Base-by-base conservation (phyloP, 2,888 invertebrate species). In the Rotaria socialis region DNA sequence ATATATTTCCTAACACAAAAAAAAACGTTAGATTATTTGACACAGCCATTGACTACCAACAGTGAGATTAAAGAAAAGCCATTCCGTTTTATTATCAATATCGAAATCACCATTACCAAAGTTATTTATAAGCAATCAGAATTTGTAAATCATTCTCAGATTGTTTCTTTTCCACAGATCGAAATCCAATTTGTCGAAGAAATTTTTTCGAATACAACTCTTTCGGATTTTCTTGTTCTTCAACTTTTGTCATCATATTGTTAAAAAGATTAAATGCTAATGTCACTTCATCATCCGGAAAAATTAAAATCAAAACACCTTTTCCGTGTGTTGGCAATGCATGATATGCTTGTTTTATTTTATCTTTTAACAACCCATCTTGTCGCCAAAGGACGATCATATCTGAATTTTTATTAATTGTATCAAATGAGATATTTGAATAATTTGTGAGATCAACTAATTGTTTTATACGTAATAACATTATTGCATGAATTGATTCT, bases 381-480 rank as follows among this genome's bases (percentile, higher is more conserved):
- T 67, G 67, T 67, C 67, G 35, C 67, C 67, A 67, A 19, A 67
- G n/a, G 19, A 67, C 11, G 16, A 67, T 67, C 7, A 67, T 35
- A 67, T 67, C 67, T 16, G 27, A 35, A 35, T 67, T 41, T 67
- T 67, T 7, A 67, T 67, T 35, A 35, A 67, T 35, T 4, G 67
- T 35, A 67, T 67, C 67, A 19, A 67, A 35, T 35, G 67, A 67
- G 35, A 67, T 35, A 67, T 35, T 67, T 19, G 67, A 35, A 67
- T 67, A 67, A 2, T 5, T 19, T 19, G 16, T 67, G 35, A 67
- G 35, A 35, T 67, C 67, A 67, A 67, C 35, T 35, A 41, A 67
- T 35, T 67, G 67, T 67, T 67, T 35, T 16, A 67, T 67, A 35
- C 67, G 67, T 67, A 67, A 67, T 35, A 67, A 19, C 67, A 67